Conservation (phyloP, 1,140 invertebrate species). For the Cherax destructor region DNA sequence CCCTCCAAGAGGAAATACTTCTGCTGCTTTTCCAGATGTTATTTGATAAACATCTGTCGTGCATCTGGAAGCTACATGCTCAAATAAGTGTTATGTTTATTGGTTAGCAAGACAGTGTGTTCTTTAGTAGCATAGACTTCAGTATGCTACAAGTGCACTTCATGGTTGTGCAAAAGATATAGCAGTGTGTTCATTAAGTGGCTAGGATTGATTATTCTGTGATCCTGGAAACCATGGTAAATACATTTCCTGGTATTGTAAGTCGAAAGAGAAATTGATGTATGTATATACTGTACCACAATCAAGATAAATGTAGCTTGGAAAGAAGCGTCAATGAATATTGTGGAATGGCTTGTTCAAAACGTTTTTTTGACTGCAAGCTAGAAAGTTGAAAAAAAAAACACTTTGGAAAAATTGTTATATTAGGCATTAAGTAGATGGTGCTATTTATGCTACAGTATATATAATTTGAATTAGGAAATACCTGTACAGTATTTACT, state of each 20-base stretch:
- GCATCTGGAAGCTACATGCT: conserved; percentile 7
- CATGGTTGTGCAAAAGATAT: neutral
- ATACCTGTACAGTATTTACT: neutral
- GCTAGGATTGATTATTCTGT: neutral
- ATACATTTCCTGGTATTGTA: neutral
- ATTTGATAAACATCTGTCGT: neutral
- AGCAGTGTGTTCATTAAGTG: neutral
- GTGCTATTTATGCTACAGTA: neutral
- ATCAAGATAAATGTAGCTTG: neutral
- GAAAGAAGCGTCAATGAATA: neutral
- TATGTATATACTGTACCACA: neutral
- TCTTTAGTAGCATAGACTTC: neutral
- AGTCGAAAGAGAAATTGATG: neutral
- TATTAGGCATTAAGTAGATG: conserved; percentile 1
- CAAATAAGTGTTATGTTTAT: conserved; percentile 21
- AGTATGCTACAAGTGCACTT: neutral
- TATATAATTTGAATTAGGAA: neutral
- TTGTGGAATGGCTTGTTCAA: neutral
- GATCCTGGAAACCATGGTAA: neutral
- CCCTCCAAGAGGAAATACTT: conserved; percentile 1
- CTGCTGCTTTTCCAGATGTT: neutral
- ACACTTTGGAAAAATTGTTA: neutral
- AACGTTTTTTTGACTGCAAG: neutral
- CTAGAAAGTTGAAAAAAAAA: neutral
- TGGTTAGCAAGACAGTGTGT: neutral